Evolutionary conservation across 2,888 invertebrate genomes (phyloP).

Genomic region (Psylliodes chrysocephalus): DNA sequence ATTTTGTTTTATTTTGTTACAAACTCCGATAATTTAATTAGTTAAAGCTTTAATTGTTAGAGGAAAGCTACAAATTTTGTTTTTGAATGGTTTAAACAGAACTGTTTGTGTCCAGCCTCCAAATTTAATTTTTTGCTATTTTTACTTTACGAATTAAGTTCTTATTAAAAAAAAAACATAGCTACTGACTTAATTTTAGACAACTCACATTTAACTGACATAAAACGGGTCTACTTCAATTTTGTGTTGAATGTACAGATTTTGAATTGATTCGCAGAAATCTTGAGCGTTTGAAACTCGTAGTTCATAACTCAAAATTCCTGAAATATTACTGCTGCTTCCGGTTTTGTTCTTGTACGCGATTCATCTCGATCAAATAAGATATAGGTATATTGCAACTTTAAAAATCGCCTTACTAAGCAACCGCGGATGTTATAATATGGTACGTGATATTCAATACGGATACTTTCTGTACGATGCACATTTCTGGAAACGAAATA

Average conservation of each 20-base stretch:
- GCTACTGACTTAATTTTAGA: too few species aligned
- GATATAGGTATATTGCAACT: slow-evolving; percentile 6
- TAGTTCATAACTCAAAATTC: slow-evolving; percentile 5
- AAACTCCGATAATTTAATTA: too few species aligned
- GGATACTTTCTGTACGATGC: too few species aligned
- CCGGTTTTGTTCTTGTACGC: neutral
- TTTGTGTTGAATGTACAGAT: neutral
- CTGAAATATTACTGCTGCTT: slow-evolving; percentile 1
- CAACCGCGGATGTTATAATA: slow-evolving; percentile 4
- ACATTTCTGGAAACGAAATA: too few species aligned
- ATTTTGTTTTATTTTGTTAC: too few species aligned
- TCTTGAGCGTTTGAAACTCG: neutral
- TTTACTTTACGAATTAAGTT: too few species aligned
- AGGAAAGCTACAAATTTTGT: too few species aligned
- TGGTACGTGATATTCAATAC: slow-evolving; percentile 1
- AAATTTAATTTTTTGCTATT: too few species aligned
- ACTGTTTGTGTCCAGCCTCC: too few species aligned
- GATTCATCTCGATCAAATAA: slow-evolving; percentile 7
- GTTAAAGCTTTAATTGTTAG: too few species aligned
- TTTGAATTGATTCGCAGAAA: neutral
- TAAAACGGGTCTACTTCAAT: neutral
- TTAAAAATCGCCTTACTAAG: slow-evolving; percentile 7
- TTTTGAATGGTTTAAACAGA: too few species aligned
- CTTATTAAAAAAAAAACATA: too few species aligned
- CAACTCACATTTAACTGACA: neutral